A percentile compares a stretch with the other conserved stretches of the same genome.
phyloP scores from a whole-genome alignment of 1,140 invertebrate species.

The Alviniconcha marisindica region DNA sequence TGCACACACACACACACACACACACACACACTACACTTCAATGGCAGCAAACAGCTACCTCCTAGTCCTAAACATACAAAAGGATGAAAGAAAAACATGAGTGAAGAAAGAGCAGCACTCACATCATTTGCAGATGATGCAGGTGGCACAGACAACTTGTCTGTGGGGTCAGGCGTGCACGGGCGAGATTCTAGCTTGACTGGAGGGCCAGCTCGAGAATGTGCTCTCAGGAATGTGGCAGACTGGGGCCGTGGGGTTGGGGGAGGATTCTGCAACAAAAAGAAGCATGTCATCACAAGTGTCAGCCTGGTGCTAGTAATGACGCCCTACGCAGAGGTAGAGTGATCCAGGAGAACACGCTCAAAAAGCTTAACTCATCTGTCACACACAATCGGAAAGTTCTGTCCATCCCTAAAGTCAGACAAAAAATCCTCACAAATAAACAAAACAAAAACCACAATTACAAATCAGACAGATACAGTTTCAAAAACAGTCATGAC shows the following conservation, averaged over 20 bases:
- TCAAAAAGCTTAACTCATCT: too few relatives aligned
- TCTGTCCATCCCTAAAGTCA: too few relatives aligned
- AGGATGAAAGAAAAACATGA: too few relatives aligned
- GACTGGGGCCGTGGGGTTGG: conserved; percentile 70
- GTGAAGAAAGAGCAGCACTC: not conserved
- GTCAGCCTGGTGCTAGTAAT: too few relatives aligned
- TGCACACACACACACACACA: not conserved
- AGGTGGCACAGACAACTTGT: conserved; percentile 66
- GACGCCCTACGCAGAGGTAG: too few relatives aligned
- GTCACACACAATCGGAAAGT: too few relatives aligned
- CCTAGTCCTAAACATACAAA: not conserved
- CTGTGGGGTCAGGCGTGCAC: conserved; percentile 60
- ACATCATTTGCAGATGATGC: conserved; percentile 65
- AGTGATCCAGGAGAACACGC: too few relatives aligned
- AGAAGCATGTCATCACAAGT: conserved; percentile 47
- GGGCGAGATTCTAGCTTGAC: conserved; percentile 66
- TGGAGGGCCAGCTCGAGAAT: conserved; percentile 72
- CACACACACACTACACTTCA: not conserved
- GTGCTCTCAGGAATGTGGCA: conserved; percentile 72
- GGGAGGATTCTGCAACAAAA: conserved; percentile 56
- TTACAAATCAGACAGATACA: too few relatives aligned
- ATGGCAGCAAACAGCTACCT: not conserved
- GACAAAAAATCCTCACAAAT: too few relatives aligned
- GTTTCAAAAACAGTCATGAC: too few relatives aligned
- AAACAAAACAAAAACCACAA: too few relatives aligned